Evolutionary conservation across 2,113 vertebrate genomes (phyloP).

Genomic region (Callithrix jacchus): DNA sequence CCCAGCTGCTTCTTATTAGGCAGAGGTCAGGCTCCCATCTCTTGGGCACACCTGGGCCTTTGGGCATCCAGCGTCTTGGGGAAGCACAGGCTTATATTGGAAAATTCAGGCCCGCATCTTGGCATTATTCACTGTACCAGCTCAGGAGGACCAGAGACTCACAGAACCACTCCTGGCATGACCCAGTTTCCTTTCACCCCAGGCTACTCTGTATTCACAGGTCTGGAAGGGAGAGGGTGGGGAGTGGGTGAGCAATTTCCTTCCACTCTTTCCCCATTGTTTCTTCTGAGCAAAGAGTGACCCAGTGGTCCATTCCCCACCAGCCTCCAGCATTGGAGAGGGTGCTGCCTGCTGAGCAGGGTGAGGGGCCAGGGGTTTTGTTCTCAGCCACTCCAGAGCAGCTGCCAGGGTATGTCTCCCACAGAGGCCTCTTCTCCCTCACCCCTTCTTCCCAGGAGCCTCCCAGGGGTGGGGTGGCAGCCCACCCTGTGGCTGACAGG

Average conservation of each 20-base stretch:
- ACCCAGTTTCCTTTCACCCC: not conserved
- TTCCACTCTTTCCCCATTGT: not conserved
- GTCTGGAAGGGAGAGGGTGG: not conserved
- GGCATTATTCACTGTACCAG: rapidly evolving
- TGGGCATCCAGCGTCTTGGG: not conserved
- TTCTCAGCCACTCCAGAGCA: not conserved
- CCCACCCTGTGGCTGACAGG: too few species aligned
- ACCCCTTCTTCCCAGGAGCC: not conserved
- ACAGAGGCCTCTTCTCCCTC: not conserved
- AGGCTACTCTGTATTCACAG: rapidly evolving
- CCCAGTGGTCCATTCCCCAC: not conserved
- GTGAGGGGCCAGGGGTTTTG: not conserved
- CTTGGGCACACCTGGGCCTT: not conserved
- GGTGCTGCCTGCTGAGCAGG: not conserved
- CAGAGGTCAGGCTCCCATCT: not conserved
- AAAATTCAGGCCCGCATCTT: not conserved
- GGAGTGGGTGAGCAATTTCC: not conserved
- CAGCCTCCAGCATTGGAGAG: not conserved
- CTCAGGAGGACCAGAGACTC: not conserved
- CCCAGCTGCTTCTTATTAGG: not conserved
- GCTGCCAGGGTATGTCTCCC: not conserved
- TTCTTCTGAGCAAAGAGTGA: not conserved
- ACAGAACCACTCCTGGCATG: not conserved
- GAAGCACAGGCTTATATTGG: not conserved
- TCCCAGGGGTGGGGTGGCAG: rapidly evolving